These are phyloP conservation scores for Pantala flavescens DNA, from an alignment of 1,140 invertebrate genomes.

Conservation along the genomic window DNA sequence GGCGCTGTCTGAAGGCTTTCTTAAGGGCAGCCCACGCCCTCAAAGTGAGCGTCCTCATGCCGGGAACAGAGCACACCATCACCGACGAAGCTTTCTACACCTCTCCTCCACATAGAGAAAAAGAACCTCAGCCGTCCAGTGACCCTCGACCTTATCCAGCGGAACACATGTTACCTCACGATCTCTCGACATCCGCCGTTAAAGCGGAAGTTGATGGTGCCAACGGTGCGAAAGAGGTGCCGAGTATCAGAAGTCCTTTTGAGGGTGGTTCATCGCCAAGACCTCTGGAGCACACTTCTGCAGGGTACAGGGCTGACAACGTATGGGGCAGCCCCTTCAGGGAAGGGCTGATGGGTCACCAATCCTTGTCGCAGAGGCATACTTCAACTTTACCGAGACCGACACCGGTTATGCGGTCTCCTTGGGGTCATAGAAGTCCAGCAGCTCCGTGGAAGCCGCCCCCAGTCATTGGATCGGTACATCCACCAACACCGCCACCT, in stretches of 20 bases:
- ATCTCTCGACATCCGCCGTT: neutral
- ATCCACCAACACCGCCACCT: neutral
- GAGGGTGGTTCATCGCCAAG: neutral
- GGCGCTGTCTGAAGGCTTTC: conserved; percentile 41
- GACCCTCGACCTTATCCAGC: neutral
- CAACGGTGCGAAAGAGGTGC: neutral
- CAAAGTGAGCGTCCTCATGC: conserved; percentile 30
- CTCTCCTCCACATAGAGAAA: neutral
- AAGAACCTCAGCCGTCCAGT: neutral
- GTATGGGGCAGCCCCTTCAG: neutral
- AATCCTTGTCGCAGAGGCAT: neutral
- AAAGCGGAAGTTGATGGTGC: neutral
- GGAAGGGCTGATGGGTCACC: neutral
- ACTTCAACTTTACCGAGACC: neutral
- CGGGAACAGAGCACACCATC: conserved; percentile 8
- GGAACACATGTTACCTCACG: neutral
- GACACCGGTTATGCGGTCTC: neutral
- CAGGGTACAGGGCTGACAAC: neutral
- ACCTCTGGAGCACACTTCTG: neutral
- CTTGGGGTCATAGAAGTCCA: neutral
- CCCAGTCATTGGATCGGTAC: neutral
- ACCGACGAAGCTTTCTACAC: conserved; percentile 10
- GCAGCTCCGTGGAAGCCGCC: neutral
- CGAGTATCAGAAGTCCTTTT: neutral
- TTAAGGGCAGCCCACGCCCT: conserved; percentile 44